Base-by-base conservation (phyloP, 1,140 invertebrate genomes). In the Popillia japonica region DNA sequence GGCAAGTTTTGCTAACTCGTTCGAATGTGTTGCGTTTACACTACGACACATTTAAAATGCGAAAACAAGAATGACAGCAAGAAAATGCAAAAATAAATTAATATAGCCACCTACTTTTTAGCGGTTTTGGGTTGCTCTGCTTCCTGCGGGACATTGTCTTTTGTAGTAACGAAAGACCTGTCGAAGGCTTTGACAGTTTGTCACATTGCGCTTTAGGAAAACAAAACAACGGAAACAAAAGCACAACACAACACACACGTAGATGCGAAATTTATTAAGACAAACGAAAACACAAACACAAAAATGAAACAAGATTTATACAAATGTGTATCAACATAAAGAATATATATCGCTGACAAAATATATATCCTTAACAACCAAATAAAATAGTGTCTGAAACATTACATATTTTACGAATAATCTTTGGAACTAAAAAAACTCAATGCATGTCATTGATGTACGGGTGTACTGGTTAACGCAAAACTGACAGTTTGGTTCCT, bases 121-220 rank as follows among this genome's bases (percentile, higher is more conserved):
- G 86, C 76, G 90, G 90, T 84, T 90, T 90, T 48, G 90, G 90
- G 83, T 90, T 90, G 87, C 90, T 90, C 87, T 90, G 90, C 85
- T 90, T 90, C 84, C 90, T 87, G 84, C 90, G 89, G 82, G 90
- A 90, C 90, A 90, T 90, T 86, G 85, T 78, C 68, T 42, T 59
- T 41, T 44, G 42, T 22, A 27, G 44, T 22, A 68, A 68, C 61
- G 61, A 68, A 68, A 68, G 61, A 68, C 61, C 61, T 68, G 17
- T 68, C 8, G 22, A 77, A 77, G 48, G 34, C 61, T 34, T 44
- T 61, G 22, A 77, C 76, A 77, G 76, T 77, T 68, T 68, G 61
- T 68, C 61, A 68, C 61, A 68, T 68, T 23, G 61, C 61, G 61
- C 22, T 68, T 68, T 22, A 20, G 8, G 22, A 68, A 68, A 68